Evolutionary conservation across 2,888 invertebrate species (phyloP).

Genomic region (Rhamphomyia laevipes): DNA sequence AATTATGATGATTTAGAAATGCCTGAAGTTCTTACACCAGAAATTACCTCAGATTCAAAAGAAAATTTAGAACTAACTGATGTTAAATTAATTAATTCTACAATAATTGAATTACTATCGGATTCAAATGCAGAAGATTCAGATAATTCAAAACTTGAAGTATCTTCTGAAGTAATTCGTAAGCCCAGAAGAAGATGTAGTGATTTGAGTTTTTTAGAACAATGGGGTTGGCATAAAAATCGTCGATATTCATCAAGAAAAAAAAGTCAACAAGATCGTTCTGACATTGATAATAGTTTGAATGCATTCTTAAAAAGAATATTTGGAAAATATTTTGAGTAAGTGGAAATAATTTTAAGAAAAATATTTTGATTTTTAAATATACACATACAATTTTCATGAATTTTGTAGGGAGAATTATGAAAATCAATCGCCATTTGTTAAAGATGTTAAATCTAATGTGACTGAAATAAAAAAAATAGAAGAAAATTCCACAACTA

Average conservation of each 20-base stretch:
- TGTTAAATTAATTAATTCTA: conserved; percentile 16
- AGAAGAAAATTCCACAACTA: conserved; percentile 1
- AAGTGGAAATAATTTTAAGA: conserved; percentile 7
- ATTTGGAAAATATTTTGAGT: conserved; percentile 23
- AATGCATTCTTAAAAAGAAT: conserved; percentile 25
- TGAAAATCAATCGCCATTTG: conserved; percentile 21
- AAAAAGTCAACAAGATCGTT: conserved; percentile 23
- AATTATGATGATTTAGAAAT: conserved; percentile 14
- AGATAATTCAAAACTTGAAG: conserved; percentile 22
- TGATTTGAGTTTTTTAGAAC: conserved; percentile 57
- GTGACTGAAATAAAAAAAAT: neutral
- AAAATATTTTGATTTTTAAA: neutral
- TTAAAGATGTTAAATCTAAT: conserved; percentile 10
- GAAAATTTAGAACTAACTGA: conserved; percentile 16
- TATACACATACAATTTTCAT: neutral
- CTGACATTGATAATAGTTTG: conserved; percentile 24
- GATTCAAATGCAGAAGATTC: conserved; percentile 18
- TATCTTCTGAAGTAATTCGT: conserved; percentile 19
- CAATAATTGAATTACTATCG: conserved; percentile 4
- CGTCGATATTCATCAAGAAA: conserved; percentile 25
- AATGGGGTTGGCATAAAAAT: conserved; percentile 62
- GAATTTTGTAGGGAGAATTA: conserved; percentile 17
- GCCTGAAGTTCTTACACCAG: conserved; percentile 15
- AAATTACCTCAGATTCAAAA: conserved; percentile 15
- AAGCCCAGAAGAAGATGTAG: conserved; percentile 54